Conservation (phyloP, 2,113 vertebrate genomes). For the Xiphophorus hellerii region DNA sequence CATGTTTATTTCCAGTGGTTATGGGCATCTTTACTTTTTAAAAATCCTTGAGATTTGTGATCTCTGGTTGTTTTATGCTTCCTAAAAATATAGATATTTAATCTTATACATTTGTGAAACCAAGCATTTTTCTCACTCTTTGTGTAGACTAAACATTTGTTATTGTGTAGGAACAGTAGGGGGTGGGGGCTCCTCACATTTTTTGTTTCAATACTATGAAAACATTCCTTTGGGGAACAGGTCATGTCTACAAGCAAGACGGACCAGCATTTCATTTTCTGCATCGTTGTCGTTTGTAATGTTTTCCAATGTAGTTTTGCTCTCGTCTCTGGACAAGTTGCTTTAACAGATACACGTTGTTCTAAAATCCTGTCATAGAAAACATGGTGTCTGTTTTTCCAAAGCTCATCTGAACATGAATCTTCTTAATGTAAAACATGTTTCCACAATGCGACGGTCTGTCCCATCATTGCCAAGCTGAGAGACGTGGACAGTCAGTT, state of each 20-base stretch:
- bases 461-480: too few species aligned
- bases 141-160: neutral
- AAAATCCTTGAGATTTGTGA: neutral
- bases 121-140: neutral
- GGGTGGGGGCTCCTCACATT: neutral
- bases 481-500: too few species aligned
- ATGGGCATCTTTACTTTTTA: neutral
- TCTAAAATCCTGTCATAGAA: neutral
- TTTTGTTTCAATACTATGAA: neutral
- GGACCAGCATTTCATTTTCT: neutral
- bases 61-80: neutral
- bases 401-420: neutral
- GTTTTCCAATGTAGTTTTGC: neutral
- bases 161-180: neutral
- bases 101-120: neutral
- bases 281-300: neutral
- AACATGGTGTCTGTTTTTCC: neutral
- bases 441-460: too few species aligned
- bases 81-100: neutral
- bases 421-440: neutral
- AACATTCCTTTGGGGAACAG: neutral
- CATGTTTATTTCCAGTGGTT: too few species aligned
- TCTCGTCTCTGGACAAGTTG: neutral
- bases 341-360: neutral
- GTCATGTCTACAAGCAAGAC: neutral